A percentile compares a stretch with the other conserved stretches of the same genome.
Evolutionary conservation across 2,797 vertebrate species (phyloP).

Genomic region (Mormyrus proboscirostris): DNA sequence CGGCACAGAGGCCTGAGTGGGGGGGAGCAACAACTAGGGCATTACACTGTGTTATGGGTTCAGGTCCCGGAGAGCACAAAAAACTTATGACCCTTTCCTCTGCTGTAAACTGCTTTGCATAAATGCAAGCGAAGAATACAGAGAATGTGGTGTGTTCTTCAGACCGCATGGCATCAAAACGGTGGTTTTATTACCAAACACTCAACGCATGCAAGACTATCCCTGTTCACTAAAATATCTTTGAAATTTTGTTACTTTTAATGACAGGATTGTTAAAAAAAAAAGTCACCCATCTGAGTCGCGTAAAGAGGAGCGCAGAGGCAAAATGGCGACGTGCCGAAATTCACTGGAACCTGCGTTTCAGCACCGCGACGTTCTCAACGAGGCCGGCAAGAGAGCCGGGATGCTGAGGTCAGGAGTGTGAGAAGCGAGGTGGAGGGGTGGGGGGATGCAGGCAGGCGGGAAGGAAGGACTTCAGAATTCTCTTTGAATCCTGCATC

Average conservation of each 20-base stretch:
- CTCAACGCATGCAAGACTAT: background rate
- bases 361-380: background rate
- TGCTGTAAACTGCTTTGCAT: background rate
- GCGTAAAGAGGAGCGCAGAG: background rate
- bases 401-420: background rate
- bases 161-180: background rate
- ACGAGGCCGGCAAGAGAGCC: background rate
- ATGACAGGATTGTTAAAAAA: background rate
- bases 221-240: background rate
- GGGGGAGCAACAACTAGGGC: background rate
- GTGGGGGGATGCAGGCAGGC: background rate
- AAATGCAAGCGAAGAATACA: background rate
- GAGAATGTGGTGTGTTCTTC: background rate
- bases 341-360: background rate
- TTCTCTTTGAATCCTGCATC: slow-evolving; percentile 45
- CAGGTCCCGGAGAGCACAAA: background rate
- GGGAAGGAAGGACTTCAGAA: slow-evolving; percentile 25
- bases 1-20: background rate
- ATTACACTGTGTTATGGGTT: background rate
- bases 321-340: background rate
- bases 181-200: background rate
- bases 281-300: background rate
- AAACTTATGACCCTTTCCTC: background rate
- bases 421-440: background rate
- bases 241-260: background rate